Evolutionary conservation across 2,888 invertebrate species (phyloP), one percentile per base, ranked within the genome.

Genomic region (Aromia moschata): DNA sequence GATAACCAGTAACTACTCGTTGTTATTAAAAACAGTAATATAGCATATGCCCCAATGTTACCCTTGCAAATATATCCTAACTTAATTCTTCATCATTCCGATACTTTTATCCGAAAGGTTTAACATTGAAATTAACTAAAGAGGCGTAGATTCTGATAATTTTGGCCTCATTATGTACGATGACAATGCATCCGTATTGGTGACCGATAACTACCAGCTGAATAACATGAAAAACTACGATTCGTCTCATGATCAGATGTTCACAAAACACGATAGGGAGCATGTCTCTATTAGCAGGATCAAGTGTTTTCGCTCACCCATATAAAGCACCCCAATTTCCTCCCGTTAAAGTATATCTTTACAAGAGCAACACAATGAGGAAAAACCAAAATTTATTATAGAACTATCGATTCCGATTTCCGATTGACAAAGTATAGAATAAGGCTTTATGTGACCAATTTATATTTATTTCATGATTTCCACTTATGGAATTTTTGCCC

Each of bases 241-340:
- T 62, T 81, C 83, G 55, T 81, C 83, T 59, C 82, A 83, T 1
- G 80, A 78, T 64, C 79, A 63, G 46, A 65, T 68, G 14, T 65
- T 70, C 36, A 75, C 41, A 81, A 80, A 83, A 83, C 0, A 75
- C 84, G 1, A 80, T 84, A 16, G 78, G 84, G 33, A 81, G 5
- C 80, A 79, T 15, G 53, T 74, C 49, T 69, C 75, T 10, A 56
- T 72, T 2, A 62, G 59, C 53, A 83, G 92, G 45, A n/a, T 90
- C 92, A 0, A 80, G 88, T 14, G 91, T 93, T 0, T 2, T 90
- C 91, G 0, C 92, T 93, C 0, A 92, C 92, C 1, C 84, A 90
- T 68, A 92, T 93, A 70, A 93, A 93, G 74, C 87, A 92, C 71
- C 92, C 92, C 0, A 92, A 93, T 75, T 78, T 91, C 56, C 91